A percentile compares a stretch with the other conserved stretches of the same genome.
phyloP scores from a whole-genome alignment of 2,888 invertebrate genomes.

The Phragmatobia fuliginosa region DNA sequence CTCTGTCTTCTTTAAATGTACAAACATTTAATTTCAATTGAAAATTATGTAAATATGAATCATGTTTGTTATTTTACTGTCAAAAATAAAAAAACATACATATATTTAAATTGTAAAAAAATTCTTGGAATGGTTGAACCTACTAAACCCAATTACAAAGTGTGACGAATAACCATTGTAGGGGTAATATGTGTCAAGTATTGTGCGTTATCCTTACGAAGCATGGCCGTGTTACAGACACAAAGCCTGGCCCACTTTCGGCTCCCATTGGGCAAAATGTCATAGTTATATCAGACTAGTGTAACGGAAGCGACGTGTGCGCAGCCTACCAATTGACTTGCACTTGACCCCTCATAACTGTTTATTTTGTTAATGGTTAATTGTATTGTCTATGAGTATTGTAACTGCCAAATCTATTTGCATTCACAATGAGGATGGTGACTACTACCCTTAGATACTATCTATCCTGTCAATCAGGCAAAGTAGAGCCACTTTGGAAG shows the following conservation, averaged over 20 bases:
- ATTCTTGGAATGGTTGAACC: slow-evolving; percentile 16
- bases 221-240: slow-evolving; percentile 45
- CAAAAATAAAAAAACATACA: background rate
- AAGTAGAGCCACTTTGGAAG: too few relatives aligned
- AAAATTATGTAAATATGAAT: background rate
- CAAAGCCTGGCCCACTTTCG: slow-evolving; percentile 59
- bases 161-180: slow-evolving; percentile 35
- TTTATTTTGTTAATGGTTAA: slow-evolving; percentile 43
- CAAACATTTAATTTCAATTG: background rate
- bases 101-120: background rate
- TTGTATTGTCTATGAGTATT: slow-evolving; percentile 18
- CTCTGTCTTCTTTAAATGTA: background rate
- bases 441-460: too few relatives aligned
- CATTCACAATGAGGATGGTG: too few relatives aligned
- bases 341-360: slow-evolving; percentile 68
- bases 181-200: slow-evolving; percentile 56
- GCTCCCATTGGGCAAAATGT: slow-evolving; percentile 83
- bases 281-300: slow-evolving; percentile 82
- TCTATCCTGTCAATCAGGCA: too few relatives aligned
- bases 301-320: slow-evolving; percentile 80
- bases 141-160: slow-evolving; percentile 41
- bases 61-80: too few relatives aligned
- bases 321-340: slow-evolving; percentile 64
- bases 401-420: too few relatives aligned
- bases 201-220: slow-evolving; percentile 55